Evolutionary conservation across 2,797 vertebrate species (phyloP), one percentile per base, ranked within the genome.

Genomic region (Vespertilio murinus): DNA sequence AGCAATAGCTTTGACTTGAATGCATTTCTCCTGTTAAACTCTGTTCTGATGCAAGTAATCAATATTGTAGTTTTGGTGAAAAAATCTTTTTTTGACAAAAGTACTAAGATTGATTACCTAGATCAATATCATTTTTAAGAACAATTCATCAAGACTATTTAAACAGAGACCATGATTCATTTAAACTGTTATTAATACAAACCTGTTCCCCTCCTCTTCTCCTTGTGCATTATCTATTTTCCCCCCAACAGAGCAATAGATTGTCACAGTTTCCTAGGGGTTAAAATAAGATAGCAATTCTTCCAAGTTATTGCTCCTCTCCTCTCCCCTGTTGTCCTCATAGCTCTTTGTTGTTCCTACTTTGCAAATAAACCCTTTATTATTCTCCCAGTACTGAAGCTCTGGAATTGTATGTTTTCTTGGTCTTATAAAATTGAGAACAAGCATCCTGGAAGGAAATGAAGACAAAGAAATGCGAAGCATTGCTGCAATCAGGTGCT

Each of bases 141-240:
- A 95, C 91, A 95, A 97, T 98, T 97, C 82, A 97, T 97, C 96
- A 97, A 94, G 89, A 80, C 20, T 85, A 79, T 93, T 97, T 96
- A 97, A 96, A 94, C 81, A 96, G 91, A 92, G 88, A 95, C 71
- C 80, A 93, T 90, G 91, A 95, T 96, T 40, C 90, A 97, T 97
- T 97, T 97, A 94, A 96, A 96, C 81, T 93, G 9, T 88, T 97
- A 97, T 88, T 87, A 97, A 94, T 87, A 96, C 5, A 20, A 96
- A 96, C n/a, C 61, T 64, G 78, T 42, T 38, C 70, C 35, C 9
- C 56, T 65, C 67, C 28, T 93, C 49, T 83, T 28, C 33, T 96
- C 93, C 91, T 69, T 54, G 14, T 92, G 69, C 38, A 42, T 93
- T 90, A 82, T 93, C 87, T 94, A 40, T 82, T 74, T 84, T 92